These are phyloP conservation scores for Rhadinocentrus ornatus DNA, from an alignment of 2,797 vertebrate genomes.

Conservation along the genomic window DNA sequence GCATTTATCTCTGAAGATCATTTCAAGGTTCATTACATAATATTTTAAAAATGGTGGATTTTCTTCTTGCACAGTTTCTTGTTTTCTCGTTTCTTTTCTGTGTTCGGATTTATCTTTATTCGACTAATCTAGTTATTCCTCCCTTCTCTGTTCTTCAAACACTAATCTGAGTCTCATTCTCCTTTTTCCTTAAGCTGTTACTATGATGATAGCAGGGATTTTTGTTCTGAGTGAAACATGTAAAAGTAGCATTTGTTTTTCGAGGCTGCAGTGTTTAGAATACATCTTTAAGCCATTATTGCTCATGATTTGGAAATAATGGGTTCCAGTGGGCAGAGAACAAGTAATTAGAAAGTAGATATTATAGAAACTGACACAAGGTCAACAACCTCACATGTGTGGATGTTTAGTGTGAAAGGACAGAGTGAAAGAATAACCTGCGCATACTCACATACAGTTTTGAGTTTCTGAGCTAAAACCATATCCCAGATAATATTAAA, in stretches of 20 bases:
- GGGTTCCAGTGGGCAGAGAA: not conserved
- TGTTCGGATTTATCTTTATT: too few species aligned
- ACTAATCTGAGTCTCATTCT: not conserved
- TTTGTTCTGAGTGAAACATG: not conserved
- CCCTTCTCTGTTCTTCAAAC: not conserved
- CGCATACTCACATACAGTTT: too few species aligned
- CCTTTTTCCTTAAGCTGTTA: not conserved
- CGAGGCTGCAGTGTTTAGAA: not conserved
- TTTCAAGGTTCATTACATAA: not conserved
- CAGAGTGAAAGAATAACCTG: too few species aligned
- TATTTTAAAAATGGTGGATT: not conserved
- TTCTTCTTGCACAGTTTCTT: too few species aligned
- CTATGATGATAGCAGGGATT: conserved; percentile 1
- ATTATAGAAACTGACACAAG: not conserved
- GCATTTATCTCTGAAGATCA: not conserved
- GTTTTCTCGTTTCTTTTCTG: too few species aligned
- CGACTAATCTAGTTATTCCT: not conserved
- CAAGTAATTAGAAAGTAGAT: not conserved
- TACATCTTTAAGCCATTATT: not conserved
- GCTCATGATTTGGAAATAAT: not conserved
- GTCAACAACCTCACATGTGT: too few species aligned
- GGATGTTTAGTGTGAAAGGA: too few species aligned
- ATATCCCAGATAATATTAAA: too few species aligned
- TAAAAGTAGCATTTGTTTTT: not conserved
- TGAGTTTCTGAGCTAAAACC: too few species aligned